Percentiles rank a stretch among this genome's conserved stretches.
Evolutionary conservation across 2,113 vertebrate genomes (phyloP).

Genomic region (Brachyhypopomus occidentalis): DNA sequence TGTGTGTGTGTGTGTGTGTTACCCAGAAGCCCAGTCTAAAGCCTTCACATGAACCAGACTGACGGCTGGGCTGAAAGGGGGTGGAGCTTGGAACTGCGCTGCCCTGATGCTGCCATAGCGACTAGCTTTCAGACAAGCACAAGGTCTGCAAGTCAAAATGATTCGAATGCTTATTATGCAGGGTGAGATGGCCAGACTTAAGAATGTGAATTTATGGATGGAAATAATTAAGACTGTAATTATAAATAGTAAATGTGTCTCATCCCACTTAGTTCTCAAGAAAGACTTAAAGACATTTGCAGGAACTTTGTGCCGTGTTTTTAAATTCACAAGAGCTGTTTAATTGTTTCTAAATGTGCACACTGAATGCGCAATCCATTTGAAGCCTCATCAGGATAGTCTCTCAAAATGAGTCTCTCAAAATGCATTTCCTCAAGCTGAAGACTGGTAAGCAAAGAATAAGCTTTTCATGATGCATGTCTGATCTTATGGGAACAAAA

Average conservation of each 20-base stretch:
- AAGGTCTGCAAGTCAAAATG: background rate
- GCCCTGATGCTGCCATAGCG: background rate
- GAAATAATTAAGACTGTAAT: background rate
- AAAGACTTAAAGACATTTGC: constrained; percentile 10
- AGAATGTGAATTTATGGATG: background rate
- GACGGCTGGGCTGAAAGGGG: background rate
- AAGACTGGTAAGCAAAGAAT: constrained; percentile 12
- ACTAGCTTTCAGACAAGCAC: background rate
- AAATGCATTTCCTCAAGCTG: constrained; percentile 14
- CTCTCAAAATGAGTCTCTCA: constrained; percentile 23
- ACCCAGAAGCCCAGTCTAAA: constrained; percentile 4
- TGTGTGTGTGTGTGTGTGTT: constrained; percentile 11
- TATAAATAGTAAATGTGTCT: constrained; percentile 1
- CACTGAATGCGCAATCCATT: constrained; percentile 11
- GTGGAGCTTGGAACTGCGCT: background rate
- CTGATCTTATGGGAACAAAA: background rate
- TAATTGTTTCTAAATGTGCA: constrained; percentile 37
- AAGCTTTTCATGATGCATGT: constrained; percentile 32
- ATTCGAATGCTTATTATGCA: no score
- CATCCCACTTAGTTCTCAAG: constrained; percentile 15
- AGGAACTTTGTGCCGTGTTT: constrained; percentile 8
- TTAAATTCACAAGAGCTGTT: constrained; percentile 24
- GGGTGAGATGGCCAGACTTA: no score
- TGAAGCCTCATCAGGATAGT: constrained; percentile 14
- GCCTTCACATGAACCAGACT: background rate